Percentiles rank a stretch among this genome's conserved stretches.
Evolutionary conservation across 2,888 invertebrate genomes (phyloP).

Genomic region (Drosophila paranaensis): DNA sequence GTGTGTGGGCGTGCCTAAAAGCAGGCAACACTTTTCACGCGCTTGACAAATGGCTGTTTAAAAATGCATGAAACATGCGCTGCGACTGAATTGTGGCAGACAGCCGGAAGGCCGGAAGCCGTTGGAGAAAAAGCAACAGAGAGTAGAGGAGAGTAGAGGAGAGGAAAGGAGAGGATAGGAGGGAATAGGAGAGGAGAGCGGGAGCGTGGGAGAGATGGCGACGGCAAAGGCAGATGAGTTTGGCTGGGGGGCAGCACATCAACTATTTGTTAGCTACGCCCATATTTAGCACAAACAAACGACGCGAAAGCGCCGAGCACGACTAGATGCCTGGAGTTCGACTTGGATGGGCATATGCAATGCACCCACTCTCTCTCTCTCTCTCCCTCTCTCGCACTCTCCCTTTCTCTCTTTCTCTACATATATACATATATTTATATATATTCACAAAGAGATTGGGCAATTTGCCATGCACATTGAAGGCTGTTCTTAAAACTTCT

Average conservation of each 20-base stretch:
- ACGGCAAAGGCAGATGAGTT: neutral
- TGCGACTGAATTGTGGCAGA: constrained; percentile 28
- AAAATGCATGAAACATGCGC: constrained; percentile 70
- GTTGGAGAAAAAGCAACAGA: neutral
- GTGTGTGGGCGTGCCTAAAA: constrained; percentile 30
- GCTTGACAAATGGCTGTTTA: constrained; percentile 73
- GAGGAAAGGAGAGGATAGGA: neutral
- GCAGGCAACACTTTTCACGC: constrained; percentile 58
- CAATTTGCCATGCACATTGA: neutral
- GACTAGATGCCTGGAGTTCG: constrained; percentile 20
- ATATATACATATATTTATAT: neutral
- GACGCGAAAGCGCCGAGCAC: constrained; percentile 9
- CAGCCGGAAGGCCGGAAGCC: constrained; percentile 8
- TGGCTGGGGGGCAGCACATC: constrained; percentile 25
- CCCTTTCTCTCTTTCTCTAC: no score
- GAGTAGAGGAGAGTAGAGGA: neutral
- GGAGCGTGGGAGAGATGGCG: neutral
- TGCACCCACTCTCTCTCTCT: neutral
- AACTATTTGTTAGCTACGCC: constrained; percentile 54
- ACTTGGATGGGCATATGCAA: constrained; percentile 5
- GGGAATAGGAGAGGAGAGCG: no score
- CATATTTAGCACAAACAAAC: constrained; percentile 31
- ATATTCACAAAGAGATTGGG: constrained; percentile 1
- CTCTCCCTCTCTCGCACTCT: no score
- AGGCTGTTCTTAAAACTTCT: neutral